phyloP scores from a whole-genome alignment of 2,797 vertebrate species.

The Calcarius lapponicus region DNA sequence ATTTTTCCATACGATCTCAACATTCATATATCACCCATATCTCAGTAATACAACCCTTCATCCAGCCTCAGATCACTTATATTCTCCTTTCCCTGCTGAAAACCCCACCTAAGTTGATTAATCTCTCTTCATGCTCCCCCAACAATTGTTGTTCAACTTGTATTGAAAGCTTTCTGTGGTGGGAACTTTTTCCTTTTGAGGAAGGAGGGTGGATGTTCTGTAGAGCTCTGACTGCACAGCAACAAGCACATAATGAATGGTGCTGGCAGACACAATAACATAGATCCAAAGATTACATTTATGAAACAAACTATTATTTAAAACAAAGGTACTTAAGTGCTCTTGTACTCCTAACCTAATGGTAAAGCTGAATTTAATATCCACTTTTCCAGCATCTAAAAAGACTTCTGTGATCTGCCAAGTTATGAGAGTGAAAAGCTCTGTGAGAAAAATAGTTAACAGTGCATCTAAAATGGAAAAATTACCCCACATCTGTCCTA shows the following conservation, averaged over 20 bases:
- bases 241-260: not conserved
- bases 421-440: not conserved
- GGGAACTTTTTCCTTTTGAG: not conserved
- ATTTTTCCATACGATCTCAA: not conserved
- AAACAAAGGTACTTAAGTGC: slow-evolving; percentile 6
- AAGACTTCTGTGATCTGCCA: not conserved
- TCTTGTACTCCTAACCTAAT: not conserved
- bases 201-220: not conserved
- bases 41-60: not conserved
- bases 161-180: not conserved
- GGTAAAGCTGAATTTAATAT: not conserved
- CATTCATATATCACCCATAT: not conserved
- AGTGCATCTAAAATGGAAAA: not conserved
- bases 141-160: not conserved
- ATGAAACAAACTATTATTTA: not conserved
- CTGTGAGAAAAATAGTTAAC: not conserved
- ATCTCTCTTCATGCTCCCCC: not conserved
- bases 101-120: not conserved
- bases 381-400: not conserved
- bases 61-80: not conserved
- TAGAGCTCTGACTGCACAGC: not conserved
- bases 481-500: not conserved
- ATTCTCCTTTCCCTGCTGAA: not conserved
- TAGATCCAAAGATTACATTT: not conserved
- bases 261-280: not conserved